phyloP scores from a whole-genome alignment of 1,140 invertebrate genomes.

The Nasonia vitripennis region DNA sequence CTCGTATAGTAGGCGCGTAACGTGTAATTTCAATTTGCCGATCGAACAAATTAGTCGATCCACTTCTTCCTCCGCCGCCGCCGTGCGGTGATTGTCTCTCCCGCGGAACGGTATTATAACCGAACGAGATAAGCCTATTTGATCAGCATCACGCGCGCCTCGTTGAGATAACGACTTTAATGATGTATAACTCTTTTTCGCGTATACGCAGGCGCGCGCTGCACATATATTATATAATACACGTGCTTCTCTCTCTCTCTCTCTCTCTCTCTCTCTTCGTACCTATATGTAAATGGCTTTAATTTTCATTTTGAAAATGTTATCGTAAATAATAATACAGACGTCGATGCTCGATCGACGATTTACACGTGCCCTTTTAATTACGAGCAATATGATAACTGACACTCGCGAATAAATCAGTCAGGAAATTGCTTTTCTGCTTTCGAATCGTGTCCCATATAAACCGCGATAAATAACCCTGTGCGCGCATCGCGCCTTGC shows the following conservation, averaged over 20 bases:
- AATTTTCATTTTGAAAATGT: conserved; percentile 29
- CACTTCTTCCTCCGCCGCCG: conserved; percentile 35
- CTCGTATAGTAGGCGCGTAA: conserved; percentile 37
- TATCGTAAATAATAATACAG: not conserved
- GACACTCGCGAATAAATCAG: not conserved
- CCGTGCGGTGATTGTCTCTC: conserved; percentile 22
- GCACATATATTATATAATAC: not conserved
- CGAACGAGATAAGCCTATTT: conserved; percentile 46
- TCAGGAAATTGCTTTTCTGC: conserved; percentile 17
- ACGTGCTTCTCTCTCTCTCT: no score
- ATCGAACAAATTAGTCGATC: conserved; percentile 61
- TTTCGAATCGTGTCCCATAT: not conserved
- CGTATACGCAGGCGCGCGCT: not conserved
- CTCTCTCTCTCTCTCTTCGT: no score
- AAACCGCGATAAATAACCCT: conserved; percentile 17
- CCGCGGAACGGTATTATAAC: conserved; percentile 26
- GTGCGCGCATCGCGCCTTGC: not conserved
- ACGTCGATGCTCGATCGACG: not conserved
- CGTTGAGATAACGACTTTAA: conserved; percentile 34
- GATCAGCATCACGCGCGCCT: not conserved
- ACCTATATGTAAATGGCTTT: conserved; percentile 25
- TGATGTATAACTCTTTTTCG: conserved; percentile 31
- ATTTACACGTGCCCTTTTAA: conserved; percentile 31
- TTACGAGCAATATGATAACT: conserved; percentile 5
- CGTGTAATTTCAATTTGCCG: conserved; percentile 64